Base-by-base conservation (phyloP, 2,888 invertebrate species). In the Morpho achilles region DNA sequence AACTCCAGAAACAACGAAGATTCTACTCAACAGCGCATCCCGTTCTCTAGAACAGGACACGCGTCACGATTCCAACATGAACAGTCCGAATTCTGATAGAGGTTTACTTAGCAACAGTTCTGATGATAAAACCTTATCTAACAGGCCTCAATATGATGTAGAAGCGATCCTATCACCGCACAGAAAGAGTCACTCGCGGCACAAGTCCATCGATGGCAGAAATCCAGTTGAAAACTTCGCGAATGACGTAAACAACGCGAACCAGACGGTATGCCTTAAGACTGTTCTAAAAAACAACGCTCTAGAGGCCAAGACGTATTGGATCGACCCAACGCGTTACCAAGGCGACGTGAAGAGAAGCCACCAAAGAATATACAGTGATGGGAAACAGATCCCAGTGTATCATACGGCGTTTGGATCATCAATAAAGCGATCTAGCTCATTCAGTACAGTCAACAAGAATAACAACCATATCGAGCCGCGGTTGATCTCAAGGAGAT, bases 361-460 rank as follows among this genome's bases (percentile, higher is more conserved):
- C 65, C 84, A 82, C 58, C 80, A 79, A 53, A 72, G 82, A 50
- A 73, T 77, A 2, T 69, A 72, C 46, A 84, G 81, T 65, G 88
- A 87, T 51, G 75, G 79, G 1, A 74, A 75, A 39, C 76, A 71
- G 59, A 59, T 16, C 8, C 76, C 70, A 44, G 67, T 75, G 3
- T 75, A 76, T 40, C 74, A 71, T 16, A 67, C 76, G 4, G 77
- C 77, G 4, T 84, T 87, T 52, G 84, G 84, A 0, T 67, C 79
- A 2, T 92, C 93, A 0, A 93, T 95, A 59, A 91, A 92, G 70
- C 89, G 95, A 22, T 95, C 94, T 4, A 94, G 93, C 71, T 94
- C 94, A 8, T 95, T 94, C 72, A 91, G 79, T 61, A 88, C 87
- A 2, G 91, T 93, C 72, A 80, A 88, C 68, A 82, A 82, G 69